phyloP scores from a whole-genome alignment of 2,797 vertebrate genomes.

The Bovichtus variegatus region DNA sequence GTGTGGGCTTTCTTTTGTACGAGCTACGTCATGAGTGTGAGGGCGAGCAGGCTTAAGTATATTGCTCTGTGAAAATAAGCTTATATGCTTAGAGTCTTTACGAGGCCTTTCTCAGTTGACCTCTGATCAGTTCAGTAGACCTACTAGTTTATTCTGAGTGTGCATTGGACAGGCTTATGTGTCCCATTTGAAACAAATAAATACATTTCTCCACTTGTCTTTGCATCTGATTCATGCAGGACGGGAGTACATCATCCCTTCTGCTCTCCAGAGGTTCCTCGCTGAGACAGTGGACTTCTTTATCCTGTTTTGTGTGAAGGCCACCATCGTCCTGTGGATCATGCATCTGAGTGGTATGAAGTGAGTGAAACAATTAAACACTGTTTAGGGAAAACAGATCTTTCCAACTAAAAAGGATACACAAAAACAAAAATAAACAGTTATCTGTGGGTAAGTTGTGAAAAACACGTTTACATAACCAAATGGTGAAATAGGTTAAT shows the following conservation, averaged over 20 bases:
- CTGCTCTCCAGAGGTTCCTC: conserved; percentile 92
- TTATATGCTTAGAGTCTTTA: conserved; percentile 44
- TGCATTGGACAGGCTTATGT: too few relatives aligned
- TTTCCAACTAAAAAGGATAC: background rate
- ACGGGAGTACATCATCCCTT: conserved; percentile 93
- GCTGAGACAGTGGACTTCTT: conserved; percentile 97
- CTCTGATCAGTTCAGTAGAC: background rate
- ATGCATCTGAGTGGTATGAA: conserved; percentile 97
- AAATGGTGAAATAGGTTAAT: conserved; percentile 15
- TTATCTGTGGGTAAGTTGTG: background rate
- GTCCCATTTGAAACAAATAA: background rate
- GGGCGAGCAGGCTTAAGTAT: conserved; percentile 40
- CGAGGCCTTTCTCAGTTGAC: background rate
- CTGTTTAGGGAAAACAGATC: background rate
- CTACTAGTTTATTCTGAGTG: background rate
- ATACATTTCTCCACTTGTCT: background rate
- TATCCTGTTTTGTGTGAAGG: conserved; percentile 96
- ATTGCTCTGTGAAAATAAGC: conserved; percentile 34
- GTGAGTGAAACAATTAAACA: conserved; percentile 76
- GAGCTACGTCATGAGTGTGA: conserved; percentile 41
- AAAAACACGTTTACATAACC: background rate
- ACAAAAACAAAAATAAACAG: background rate
- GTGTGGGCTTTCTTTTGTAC: conserved; percentile 5
- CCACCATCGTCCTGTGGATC: conserved; percentile 93
- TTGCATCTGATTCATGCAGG: conserved; percentile 79